Base-by-base conservation (phyloP, 2,797 vertebrate species). In the Astyanax mexicanus region DNA sequence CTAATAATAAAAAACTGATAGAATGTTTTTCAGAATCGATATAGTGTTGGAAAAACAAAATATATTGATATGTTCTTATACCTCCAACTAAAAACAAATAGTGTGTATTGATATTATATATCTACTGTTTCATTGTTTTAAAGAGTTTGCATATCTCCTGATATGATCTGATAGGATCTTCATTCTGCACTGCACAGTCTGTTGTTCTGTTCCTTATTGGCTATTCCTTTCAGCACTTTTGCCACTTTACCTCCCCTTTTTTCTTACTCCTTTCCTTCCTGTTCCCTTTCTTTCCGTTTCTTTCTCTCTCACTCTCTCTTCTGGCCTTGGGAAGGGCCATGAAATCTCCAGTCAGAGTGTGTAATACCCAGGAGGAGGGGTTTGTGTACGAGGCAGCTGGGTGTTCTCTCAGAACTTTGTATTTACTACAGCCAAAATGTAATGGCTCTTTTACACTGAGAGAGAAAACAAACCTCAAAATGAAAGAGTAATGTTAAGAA, bases 241-340 rank as follows among this genome's bases (percentile, higher is more conserved):
- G n/a, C 54, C 29, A 23, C 25, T 15, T 58, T 11, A 35, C 21
- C 54, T 45, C 69, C 42, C 72, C 25, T 54, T 27, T 69, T 25
- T 45, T 38, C 25, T 38, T 15, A 19, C 27, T 74, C 38, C 88
- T 85, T 66, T 62, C 73, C 49, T n/a, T 62, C 64, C 47, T 78
- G 69, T 61, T 73, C 73, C 73, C 55, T 71, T 80, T 77, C 61
- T 72, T 75, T 78, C 75, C 21, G 60, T 75, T 75, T n/a, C n/a
- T n/a, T n/a, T n/a, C n/a, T 68, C 62, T 47, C 78, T 79, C 62
- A 37, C 38, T 40, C 11, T 66, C 42, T 70, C 60, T 52, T 5
- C 64, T 75, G 62, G 67, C 29, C 45, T 79, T 23, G 6, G 68
- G 57, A 58, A 66, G 78, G 68, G 81, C 74, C 81, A 66, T 32